phyloP scores from a whole-genome alignment of 2,113 vertebrate genomes.

The Etheostoma spectabile region DNA sequence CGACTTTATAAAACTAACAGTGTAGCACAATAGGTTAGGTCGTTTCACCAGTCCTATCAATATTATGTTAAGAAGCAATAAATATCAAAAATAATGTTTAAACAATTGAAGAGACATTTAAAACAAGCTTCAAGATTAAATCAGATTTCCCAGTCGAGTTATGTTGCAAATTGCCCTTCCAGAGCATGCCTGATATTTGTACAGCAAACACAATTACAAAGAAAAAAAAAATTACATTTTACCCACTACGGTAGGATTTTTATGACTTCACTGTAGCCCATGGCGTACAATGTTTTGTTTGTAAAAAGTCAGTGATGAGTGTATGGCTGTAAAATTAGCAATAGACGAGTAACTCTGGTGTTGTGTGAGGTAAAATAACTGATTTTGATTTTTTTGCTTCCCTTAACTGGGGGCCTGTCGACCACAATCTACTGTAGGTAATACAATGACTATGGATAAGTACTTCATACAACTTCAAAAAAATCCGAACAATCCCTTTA shows the following conservation, averaged over 20 bases:
- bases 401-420: too few species aligned
- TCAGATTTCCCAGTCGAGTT: slow-evolving; percentile 39
- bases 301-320: not conserved
- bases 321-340: not conserved
- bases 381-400: too few species aligned
- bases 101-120: slow-evolving; percentile 42
- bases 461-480: too few species aligned
- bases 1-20: slow-evolving; percentile 55
- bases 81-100: slow-evolving; percentile 49
- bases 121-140: slow-evolving; percentile 47
- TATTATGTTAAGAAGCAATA: slow-evolving; percentile 39
- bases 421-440: too few species aligned
- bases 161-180: slow-evolving; percentile 30
- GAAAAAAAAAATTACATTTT: slow-evolving; percentile 11
- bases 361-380: too few species aligned
- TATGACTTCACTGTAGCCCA: not conserved
- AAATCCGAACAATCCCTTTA: too few species aligned
- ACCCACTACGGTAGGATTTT: not conserved
- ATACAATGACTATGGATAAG: too few species aligned
- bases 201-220: slow-evolving; percentile 44
- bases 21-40: slow-evolving; percentile 51
- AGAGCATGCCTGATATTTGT: slow-evolving; percentile 45
- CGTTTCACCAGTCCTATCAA: slow-evolving; percentile 29
- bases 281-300: not conserved
- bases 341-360: too few species aligned